phyloP scores from a whole-genome alignment of 2,888 invertebrate genomes.

The Clusia tigrina region DNA sequence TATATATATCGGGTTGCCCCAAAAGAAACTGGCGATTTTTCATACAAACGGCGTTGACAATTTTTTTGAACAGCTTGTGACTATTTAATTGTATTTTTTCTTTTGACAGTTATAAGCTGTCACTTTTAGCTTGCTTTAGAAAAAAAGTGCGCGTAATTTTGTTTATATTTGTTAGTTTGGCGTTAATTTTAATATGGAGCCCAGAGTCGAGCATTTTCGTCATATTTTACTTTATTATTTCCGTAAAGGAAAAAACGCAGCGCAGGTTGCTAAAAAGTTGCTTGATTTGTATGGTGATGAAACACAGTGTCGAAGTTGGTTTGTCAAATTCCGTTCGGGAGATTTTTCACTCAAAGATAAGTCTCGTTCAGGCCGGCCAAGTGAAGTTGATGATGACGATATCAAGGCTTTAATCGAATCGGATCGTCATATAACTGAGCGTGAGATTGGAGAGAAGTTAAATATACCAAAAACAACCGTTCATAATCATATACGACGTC shows the following conservation, averaged over 20 bases:
- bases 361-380: constrained; percentile 22
- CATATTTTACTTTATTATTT: too few relatives aligned
- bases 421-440: constrained; percentile 13
- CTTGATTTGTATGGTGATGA: neutral
- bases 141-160: too few relatives aligned
- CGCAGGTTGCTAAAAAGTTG: neutral
- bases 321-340: constrained; percentile 23
- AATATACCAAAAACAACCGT: neutral
- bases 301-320: neutral
- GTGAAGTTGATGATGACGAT: constrained; percentile 23
- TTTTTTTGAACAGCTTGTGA: too few relatives aligned
- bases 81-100: too few relatives aligned
- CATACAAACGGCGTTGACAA: too few relatives aligned
- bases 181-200: too few relatives aligned
- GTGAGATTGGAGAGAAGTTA: constrained; percentile 17
- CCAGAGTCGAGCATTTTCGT: too few relatives aligned
- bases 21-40: too few relatives aligned
- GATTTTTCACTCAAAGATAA: constrained; percentile 26
- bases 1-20: too few relatives aligned
- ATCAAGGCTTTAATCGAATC: constrained; percentile 25
- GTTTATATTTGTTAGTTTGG: too few relatives aligned
- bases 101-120: too few relatives aligned
- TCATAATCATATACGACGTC: neutral
- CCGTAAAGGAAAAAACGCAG: neutral
- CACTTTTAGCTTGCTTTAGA: too few relatives aligned